Conservation (phyloP, 1,140 invertebrate genomes). For the Lucilia sericata region DNA sequence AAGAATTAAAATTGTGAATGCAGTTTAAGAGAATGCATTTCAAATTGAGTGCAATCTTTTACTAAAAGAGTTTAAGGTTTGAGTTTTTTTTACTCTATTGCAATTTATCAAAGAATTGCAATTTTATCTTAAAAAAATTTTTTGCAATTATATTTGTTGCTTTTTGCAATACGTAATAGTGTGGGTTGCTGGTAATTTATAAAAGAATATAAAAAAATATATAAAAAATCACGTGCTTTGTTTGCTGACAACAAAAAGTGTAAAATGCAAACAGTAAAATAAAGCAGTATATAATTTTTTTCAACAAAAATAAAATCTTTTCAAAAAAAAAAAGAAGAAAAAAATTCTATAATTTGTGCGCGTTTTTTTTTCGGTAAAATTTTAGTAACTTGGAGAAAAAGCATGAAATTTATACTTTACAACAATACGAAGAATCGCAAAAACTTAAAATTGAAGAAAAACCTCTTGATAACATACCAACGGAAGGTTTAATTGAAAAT, state of each 20-base stretch:
- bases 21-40: background rate
- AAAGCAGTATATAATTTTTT: conserved; percentile 42
- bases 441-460: conserved; percentile 46
- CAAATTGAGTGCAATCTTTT: background rate
- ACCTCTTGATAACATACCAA: conserved; percentile 41
- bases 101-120: background rate
- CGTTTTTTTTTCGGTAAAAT: conserved; percentile 63
- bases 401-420: conserved; percentile 86
- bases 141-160: background rate
- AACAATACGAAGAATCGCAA: conserved; percentile 71
- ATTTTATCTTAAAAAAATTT: background rate
- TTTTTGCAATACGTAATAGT: conserved; percentile 14
- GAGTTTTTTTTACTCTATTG: background rate
- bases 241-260: conserved; percentile 17
- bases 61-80: background rate
- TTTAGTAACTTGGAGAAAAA: conserved; percentile 88
- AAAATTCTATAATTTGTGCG: conserved; percentile 50
- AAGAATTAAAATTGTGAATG: no score
- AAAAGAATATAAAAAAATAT: background rate
- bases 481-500: conserved; percentile 42
- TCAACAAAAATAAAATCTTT: conserved; percentile 46
- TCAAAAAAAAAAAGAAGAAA: conserved; percentile 9
- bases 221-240: conserved; percentile 36
- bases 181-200: background rate
- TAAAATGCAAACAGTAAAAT: background rate